phyloP scores from a whole-genome alignment of 2,797 vertebrate genomes.

The Aphelocoma californica region DNA sequence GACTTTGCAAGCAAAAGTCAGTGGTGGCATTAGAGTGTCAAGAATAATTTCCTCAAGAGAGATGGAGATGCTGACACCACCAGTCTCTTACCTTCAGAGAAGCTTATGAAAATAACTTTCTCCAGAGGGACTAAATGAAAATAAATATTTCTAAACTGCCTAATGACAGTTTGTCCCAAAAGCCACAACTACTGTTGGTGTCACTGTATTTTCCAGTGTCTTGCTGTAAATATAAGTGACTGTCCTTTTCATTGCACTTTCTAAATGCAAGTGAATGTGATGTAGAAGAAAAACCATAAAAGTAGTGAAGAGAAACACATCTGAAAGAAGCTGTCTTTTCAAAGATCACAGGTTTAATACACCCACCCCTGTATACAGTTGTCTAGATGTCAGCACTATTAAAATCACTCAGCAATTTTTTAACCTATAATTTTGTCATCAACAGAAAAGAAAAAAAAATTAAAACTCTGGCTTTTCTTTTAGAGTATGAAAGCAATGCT shows the following conservation, averaged over 20 bases:
- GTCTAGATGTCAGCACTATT: neutral
- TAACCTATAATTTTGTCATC: neutral
- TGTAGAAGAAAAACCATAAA: neutral
- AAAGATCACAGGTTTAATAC: neutral
- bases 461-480: neutral
- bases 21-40: neutral
- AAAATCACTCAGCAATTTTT: neutral
- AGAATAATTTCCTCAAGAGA: constrained; percentile 2
- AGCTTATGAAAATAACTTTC: neutral
- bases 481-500: neutral
- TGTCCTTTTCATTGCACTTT: neutral
- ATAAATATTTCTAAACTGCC: neutral
- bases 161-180: neutral
- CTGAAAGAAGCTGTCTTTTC: neutral
- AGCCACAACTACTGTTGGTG: neutral
- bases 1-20: neutral
- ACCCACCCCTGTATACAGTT: neutral
- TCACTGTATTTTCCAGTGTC: neutral
- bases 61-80: neutral
- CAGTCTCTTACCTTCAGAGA: neutral
- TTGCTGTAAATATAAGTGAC: neutral
- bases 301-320: neutral
- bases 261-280: neutral
- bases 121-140: neutral
- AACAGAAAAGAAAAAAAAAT: neutral